Percentiles rank a stretch among this genome's conserved stretches.
phyloP scores from a whole-genome alignment of 2,888 invertebrate genomes.

The Sminthurinus aureus region DNA sequence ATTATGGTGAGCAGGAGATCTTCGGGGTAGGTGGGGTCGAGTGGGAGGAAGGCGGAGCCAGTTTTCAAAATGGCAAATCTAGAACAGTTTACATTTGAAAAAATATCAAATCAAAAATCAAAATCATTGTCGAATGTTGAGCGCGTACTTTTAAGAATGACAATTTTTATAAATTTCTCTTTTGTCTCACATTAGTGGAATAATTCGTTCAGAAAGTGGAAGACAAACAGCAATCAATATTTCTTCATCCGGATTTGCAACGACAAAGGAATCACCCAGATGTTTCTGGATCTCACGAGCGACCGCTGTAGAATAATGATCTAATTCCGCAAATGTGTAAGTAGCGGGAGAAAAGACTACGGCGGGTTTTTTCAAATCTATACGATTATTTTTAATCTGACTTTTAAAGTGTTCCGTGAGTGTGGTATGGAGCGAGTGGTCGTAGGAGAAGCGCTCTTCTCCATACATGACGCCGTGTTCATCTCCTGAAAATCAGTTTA shows the following conservation, averaged over 20 bases:
- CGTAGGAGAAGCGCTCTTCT: neutral
- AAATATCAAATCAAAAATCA: slow-evolving; percentile 72
- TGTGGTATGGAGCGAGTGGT: neutral
- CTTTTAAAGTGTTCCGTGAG: slow-evolving; percentile 10
- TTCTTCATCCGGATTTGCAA: slow-evolving; percentile 48
- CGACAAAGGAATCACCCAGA: slow-evolving; percentile 24
- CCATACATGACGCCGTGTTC: slow-evolving; percentile 19
- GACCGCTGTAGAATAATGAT: slow-evolving; percentile 26
- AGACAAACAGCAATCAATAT: slow-evolving; percentile 47
- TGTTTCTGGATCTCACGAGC: slow-evolving; percentile 27
- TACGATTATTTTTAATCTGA: slow-evolving; percentile 11
- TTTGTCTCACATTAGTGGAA: slow-evolving; percentile 43
- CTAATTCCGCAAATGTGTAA: slow-evolving; percentile 29
- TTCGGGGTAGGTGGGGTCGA: slow-evolving; percentile 77
- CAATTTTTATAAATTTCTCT: no score
- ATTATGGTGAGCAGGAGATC: slow-evolving; percentile 79
- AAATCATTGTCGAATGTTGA: slow-evolving; percentile 64
- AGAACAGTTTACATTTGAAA: no score
- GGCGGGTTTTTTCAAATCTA: slow-evolving; percentile 16
- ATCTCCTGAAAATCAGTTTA: neutral
- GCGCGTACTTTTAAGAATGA: no score
- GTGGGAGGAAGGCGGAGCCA: slow-evolving; percentile 83
- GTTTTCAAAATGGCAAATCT: slow-evolving; percentile 74
- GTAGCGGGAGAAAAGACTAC: slow-evolving; percentile 3
- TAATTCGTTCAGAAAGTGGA: slow-evolving; percentile 46